phyloP scores from a whole-genome alignment of 1,140 invertebrate species.

The Pachypeltis micranthus region DNA sequence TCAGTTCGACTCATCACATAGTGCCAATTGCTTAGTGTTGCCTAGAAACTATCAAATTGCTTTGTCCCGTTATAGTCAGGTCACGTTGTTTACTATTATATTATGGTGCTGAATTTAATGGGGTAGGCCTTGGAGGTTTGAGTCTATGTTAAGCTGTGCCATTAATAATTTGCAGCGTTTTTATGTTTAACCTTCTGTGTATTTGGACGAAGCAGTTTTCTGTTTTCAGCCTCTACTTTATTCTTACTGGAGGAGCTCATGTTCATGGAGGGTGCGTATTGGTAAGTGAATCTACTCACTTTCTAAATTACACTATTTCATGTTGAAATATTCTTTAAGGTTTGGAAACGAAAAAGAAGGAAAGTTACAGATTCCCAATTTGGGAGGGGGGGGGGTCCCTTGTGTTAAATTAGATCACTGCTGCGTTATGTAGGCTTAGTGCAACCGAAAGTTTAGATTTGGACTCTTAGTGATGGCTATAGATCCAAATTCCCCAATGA shows the following conservation, averaged over 20 bases:
- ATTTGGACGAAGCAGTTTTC: too few species aligned
- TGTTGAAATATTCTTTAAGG: not conserved
- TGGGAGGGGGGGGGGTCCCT: not conserved
- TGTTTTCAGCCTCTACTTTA: conserved; percentile 69
- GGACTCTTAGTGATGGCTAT: not conserved
- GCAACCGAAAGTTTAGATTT: conserved; percentile 6
- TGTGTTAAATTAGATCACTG: not conserved
- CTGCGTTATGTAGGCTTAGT: not conserved
- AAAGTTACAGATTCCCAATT: not conserved
- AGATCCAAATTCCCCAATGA: not conserved
- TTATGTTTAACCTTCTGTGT: too few species aligned
- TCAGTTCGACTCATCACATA: too few species aligned
- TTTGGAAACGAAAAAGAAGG: not conserved
- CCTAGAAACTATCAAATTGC: too few species aligned
- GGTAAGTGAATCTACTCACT: conserved; percentile 39
- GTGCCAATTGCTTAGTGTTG: too few species aligned
- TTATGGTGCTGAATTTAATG: too few species aligned
- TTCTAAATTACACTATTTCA: conserved; percentile 7
- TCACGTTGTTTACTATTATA: too few species aligned
- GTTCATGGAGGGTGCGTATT: conserved; percentile 81
- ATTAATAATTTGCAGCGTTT: too few species aligned
- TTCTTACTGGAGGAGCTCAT: conserved; percentile 85
- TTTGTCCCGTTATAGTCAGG: too few species aligned
- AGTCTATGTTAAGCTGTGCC: too few species aligned
- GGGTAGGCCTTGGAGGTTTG: too few species aligned